Base-by-base conservation (phyloP, 2,797 vertebrate genomes). In the Chiloscyllium punctatum region DNA sequence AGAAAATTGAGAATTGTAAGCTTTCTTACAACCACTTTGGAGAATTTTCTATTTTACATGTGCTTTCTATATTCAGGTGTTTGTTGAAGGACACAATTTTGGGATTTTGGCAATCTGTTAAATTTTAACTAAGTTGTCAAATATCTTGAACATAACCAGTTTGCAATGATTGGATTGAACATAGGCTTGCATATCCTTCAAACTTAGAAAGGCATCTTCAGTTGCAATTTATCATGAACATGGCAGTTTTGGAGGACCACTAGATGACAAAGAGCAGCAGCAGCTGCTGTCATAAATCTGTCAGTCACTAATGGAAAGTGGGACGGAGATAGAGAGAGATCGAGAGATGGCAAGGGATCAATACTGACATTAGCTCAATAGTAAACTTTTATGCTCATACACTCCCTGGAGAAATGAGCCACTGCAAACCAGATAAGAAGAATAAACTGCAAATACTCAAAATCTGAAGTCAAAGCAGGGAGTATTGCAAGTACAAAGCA, bases 91-190 rank as follows among this genome's bases (percentile, higher is more conserved):
- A 25, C 21, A 37, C 7, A 92, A 42, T 42, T 27, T 18, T 68
- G 33, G 42, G 2, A 92, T 42, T 62, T 90, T 92, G n/a, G 66
- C 66, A 69, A 92, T 92, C 15, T 13, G 62, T 18, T 42, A 69
- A 25, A 6, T 11, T 62, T 42, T 25, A n/a, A 68, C 16, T 68
- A 6, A 25, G 66, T 42, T 69, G 68, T 37, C n/a, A 92, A 37
- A 23, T 23, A 33, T 4, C 5, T 25, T 69, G 79, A 84, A 2
- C 5, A 69, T 68, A 37, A 68, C 68, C 2, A 69, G 11, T 66
- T 92, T 23, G 88, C 90, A 92, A 37, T 66, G n/a, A 68, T 68
- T 92, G n/a, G n/a, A 92, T 37, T 91, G 53, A 91, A 66, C 33
- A 5, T 57, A 66, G 21, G 33, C 27, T 91, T 62, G 7, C n/a